Evolutionary conservation across 2,113 vertebrate species (phyloP).

Genomic region (Apteryx owenii): DNA sequence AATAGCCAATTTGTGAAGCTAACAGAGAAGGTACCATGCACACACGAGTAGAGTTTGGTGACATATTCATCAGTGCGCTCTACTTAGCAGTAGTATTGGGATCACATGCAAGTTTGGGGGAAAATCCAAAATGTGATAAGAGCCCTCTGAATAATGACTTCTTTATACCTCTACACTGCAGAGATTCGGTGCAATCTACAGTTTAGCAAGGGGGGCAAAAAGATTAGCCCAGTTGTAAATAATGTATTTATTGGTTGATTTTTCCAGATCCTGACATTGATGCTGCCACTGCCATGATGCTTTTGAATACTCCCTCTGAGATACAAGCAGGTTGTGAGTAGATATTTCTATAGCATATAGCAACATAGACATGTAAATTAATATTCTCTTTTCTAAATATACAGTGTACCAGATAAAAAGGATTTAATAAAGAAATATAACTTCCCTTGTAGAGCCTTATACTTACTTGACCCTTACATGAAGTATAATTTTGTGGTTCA

Average conservation of each 20-base stretch:
- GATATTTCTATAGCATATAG: constrained; percentile 84
- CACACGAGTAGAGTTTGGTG: background rate
- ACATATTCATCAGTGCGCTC: background rate
- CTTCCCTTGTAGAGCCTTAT: constrained; percentile 33
- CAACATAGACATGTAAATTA: constrained; percentile 78
- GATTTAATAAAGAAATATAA: constrained; percentile 57
- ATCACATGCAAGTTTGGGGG: background rate
- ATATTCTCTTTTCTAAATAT: constrained; percentile 70
- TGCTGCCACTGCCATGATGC: constrained; percentile 88
- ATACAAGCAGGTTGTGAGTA: constrained; percentile 89
- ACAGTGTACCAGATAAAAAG: constrained; percentile 37
- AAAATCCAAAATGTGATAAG: background rate
- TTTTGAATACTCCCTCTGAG: constrained; percentile 89
- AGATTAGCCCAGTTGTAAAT: constrained; percentile 78
- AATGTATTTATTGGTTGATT: constrained; percentile 87
- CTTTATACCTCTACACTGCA: constrained; percentile 16
- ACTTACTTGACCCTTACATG: constrained; percentile 44
- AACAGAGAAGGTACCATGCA: background rate
- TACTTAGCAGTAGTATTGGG: background rate
- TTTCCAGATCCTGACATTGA: constrained; percentile 90
- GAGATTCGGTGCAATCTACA: constrained; percentile 53
- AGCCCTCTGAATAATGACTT: constrained; percentile 11
- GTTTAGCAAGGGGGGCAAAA: constrained; percentile 51
- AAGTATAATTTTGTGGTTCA: constrained; percentile 36
- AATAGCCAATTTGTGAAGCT: background rate